Conservation (phyloP, 2,888 invertebrate species). For the Myopa testacea region DNA sequence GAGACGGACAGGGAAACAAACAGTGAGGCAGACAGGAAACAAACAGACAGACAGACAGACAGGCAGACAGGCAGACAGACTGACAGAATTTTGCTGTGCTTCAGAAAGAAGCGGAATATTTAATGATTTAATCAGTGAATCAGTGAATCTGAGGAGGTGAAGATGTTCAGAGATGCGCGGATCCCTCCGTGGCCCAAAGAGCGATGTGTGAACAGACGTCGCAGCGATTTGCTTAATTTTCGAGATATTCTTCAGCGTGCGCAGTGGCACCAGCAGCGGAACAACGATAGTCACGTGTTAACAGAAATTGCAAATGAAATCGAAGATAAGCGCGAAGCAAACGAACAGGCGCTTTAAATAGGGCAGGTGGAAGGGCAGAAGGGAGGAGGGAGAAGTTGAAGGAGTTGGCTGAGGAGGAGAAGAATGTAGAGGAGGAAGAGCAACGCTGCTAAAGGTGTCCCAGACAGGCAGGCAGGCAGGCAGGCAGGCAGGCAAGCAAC, state of each 20-base stretch:
- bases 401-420: background rate
- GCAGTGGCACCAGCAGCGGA: constrained; percentile 15
- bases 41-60: constrained; percentile 19
- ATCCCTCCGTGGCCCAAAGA: background rate
- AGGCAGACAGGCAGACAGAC: constrained; percentile 1
- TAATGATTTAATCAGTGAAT: constrained; percentile 60
- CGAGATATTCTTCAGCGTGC: background rate
- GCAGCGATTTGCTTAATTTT: constrained; percentile 37
- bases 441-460: no score
- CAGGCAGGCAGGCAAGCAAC: background rate
- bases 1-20: constrained; percentile 1
- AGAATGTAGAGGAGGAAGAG: background rate
- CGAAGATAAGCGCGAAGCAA: constrained; percentile 15
- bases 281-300: constrained; percentile 36
- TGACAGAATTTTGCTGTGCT: background rate
- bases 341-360: background rate
- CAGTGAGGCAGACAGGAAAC: background rate
- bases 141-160: constrained; percentile 18
- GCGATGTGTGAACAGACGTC: background rate
- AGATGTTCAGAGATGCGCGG: constrained; percentile 10
- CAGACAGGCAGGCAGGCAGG: no score
- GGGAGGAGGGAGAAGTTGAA: background rate
- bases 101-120: constrained; percentile 60
- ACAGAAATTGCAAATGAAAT: constrained; percentile 28
- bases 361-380: background rate